These are phyloP conservation scores for Spodoptera picta DNA, from an alignment of 2,888 invertebrate species.

Conservation along the genomic window DNA sequence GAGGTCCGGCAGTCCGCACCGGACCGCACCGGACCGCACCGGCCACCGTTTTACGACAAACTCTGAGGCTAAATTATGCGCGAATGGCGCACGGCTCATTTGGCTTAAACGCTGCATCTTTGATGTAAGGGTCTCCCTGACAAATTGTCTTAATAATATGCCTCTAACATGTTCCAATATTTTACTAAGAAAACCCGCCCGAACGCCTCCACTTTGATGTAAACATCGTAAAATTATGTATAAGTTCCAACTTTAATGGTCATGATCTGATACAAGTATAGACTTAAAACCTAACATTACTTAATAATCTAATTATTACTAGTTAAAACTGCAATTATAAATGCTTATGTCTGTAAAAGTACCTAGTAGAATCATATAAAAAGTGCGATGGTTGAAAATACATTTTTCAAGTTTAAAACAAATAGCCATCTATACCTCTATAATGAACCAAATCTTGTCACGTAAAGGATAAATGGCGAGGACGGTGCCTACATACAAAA, in stretches of 20 bases:
- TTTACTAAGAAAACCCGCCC: constrained; percentile 9
- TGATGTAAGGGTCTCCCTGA: constrained; percentile 72
- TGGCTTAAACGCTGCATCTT: constrained; percentile 79
- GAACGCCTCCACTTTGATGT: constrained; percentile 1
- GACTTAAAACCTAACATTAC: no score
- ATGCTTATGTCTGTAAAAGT: no score
- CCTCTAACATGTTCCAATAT: constrained; percentile 26
- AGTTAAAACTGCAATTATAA: no score
- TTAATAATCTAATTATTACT: no score
- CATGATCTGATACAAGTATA: no score
- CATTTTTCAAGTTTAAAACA: constrained; percentile 9
- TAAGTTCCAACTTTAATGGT: no score
- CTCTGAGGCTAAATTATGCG: constrained; percentile 79
- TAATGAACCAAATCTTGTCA: constrained; percentile 21
- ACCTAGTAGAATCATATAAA: no score
- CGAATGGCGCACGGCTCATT: constrained; percentile 84
- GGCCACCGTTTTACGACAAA: constrained; percentile 39
- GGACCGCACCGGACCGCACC: constrained; percentile 13
- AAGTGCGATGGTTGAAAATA: not conserved
- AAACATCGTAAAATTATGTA: no score
- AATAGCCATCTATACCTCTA: constrained; percentile 1
- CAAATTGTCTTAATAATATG: constrained; percentile 75
- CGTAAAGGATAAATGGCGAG: constrained; percentile 30
- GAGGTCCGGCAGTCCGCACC: constrained; percentile 52
- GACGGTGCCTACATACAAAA: constrained; percentile 31